Evolutionary conservation across 2,113 vertebrate genomes (phyloP).

Genomic region (Fulmarus glacialis): DNA sequence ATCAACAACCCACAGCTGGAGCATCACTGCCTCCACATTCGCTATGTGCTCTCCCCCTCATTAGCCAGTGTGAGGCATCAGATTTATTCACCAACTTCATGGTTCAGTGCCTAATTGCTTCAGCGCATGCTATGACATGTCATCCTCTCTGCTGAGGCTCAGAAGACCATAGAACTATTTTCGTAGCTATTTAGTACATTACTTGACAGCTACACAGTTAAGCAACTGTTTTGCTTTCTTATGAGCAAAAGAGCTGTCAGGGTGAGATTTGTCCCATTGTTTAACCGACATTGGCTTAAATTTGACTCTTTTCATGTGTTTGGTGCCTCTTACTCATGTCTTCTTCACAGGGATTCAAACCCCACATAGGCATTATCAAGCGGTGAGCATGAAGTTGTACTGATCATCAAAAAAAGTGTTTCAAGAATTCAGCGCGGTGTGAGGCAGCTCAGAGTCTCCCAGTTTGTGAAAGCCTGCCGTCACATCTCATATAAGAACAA

Average conservation of each 20-base stretch:
- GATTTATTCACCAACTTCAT: neutral
- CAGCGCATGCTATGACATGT: neutral
- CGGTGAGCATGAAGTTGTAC: accelerated
- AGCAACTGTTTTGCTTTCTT: neutral
- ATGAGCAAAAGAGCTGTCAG: neutral
- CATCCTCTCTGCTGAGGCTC: neutral
- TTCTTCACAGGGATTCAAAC: neutral
- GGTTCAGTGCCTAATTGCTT: neutral
- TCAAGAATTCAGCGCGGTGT: accelerated
- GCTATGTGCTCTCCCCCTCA: accelerated
- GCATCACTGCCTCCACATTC: neutral
- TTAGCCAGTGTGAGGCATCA: neutral
- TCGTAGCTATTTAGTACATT: neutral
- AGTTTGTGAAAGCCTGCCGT: neutral
- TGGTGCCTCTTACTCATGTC: neutral
- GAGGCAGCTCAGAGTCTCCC: neutral
- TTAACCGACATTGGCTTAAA: neutral
- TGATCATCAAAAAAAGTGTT: neutral
- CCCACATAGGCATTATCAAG: neutral
- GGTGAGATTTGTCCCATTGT: neutral
- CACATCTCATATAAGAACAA: neutral
- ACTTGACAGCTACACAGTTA: neutral
- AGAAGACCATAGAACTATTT: neutral
- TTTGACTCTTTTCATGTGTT: neutral
- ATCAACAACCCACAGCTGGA: neutral